Percentiles rank a stretch among this genome's conserved stretches.
phyloP scores from a whole-genome alignment of 2,797 vertebrate species.

The Eulemur coronatus region DNA sequence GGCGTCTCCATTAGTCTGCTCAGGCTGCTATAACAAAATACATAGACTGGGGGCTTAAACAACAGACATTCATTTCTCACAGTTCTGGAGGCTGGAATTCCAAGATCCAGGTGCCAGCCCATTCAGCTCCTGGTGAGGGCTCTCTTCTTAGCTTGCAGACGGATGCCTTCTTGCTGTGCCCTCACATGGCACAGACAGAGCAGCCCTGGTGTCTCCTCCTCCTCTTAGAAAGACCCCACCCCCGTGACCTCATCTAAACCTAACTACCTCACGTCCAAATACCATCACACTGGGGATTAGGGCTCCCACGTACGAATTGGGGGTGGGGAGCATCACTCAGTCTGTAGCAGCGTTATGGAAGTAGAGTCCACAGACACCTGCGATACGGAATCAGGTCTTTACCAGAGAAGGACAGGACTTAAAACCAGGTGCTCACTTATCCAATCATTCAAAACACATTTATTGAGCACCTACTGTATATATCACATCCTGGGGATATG shows the following conservation, averaged over 20 bases:
- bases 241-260: background rate
- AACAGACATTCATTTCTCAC: background rate
- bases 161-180: background rate
- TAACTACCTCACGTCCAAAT: background rate
- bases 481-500: background rate
- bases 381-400: background rate
- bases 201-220: background rate
- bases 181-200: background rate
- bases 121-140: background rate
- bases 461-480: background rate
- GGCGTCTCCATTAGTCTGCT: background rate
- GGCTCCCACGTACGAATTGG: background rate
- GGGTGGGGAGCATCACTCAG: no score
- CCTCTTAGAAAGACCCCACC: background rate
- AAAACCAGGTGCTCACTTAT: background rate
- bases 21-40: background rate
- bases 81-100: background rate
- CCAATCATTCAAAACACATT: background rate
- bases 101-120: background rate
- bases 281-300: background rate
- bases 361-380: background rate
- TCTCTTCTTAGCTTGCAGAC: background rate
- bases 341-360: accelerated
- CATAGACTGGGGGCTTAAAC: background rate
- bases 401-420: background rate